Conservation (phyloP, 2,113 vertebrate species). For the Otis tarda region DNA sequence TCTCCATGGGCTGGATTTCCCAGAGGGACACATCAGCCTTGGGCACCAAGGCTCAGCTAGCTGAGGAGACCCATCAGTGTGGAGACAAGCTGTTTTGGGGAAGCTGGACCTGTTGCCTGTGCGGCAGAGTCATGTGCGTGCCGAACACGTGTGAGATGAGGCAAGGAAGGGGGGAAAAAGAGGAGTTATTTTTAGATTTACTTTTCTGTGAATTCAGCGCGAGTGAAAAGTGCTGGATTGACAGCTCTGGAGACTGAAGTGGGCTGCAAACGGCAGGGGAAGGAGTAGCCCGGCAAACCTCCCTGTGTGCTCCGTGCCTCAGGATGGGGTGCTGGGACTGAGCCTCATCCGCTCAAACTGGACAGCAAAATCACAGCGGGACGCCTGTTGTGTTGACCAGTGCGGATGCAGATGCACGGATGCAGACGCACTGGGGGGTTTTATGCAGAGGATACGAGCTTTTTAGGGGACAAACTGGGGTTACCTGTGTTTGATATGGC, state of each 20-base stretch:
- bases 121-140: background rate
- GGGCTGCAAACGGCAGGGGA: background rate
- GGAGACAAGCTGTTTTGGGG: background rate
- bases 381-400: background rate
- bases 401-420: background rate
- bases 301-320: accelerated
- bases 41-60: background rate
- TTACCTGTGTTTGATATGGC: background rate
- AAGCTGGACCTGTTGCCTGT: background rate
- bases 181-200: conserved; percentile 43
- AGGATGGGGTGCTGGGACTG: background rate
- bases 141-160: conserved; percentile 9
- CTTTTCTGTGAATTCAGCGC: conserved; percentile 59
- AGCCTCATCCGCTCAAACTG: background rate
- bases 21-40: background rate
- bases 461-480: background rate
- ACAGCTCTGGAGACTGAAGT: background rate
- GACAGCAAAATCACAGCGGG: accelerated
- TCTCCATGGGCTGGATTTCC: background rate
- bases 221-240: conserved; percentile 48
- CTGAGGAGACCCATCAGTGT: accelerated
- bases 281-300: background rate
- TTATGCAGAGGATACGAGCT: background rate
- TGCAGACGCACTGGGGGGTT: background rate
- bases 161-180: background rate